phyloP scores from a whole-genome alignment of 2,113 vertebrate species.

The Sylvietta virens region DNA sequence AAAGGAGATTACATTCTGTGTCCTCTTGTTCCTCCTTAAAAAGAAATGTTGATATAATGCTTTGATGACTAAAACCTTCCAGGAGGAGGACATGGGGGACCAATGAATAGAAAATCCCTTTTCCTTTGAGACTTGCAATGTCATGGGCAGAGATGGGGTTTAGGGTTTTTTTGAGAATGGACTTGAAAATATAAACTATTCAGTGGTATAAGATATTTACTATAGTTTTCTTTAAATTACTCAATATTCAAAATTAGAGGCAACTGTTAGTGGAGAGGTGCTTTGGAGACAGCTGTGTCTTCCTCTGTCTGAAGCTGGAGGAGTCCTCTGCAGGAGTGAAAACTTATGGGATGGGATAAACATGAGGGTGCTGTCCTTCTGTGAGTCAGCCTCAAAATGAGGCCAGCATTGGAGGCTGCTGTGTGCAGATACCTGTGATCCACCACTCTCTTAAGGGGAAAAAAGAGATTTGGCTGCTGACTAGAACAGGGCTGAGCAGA shows the following conservation, averaged over 20 bases:
- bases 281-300: not conserved
- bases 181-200: not conserved
- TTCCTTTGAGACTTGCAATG: not conserved
- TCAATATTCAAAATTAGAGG: not conserved
- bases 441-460: rapidly evolving
- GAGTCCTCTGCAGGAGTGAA: not conserved
- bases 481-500: not conserved
- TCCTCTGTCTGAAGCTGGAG: not conserved
- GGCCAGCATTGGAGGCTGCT: not conserved
- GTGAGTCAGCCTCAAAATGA: not conserved
- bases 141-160: not conserved
- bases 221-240: not conserved
- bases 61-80: not conserved
- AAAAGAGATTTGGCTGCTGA: not conserved
- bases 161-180: not conserved
- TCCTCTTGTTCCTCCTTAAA: not conserved
- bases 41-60: not conserved
- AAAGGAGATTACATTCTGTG: not conserved
- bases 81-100: not conserved
- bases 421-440: not conserved
- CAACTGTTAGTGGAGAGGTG: rapidly evolving
- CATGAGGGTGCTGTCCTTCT: not conserved
- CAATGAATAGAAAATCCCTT: not conserved
- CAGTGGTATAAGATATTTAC: not conserved
- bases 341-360: not conserved